A percentile compares a stretch with the other conserved stretches of the same genome.
phyloP scores from a whole-genome alignment of 1,140 invertebrate species.

The Meteorus sp. region DNA sequence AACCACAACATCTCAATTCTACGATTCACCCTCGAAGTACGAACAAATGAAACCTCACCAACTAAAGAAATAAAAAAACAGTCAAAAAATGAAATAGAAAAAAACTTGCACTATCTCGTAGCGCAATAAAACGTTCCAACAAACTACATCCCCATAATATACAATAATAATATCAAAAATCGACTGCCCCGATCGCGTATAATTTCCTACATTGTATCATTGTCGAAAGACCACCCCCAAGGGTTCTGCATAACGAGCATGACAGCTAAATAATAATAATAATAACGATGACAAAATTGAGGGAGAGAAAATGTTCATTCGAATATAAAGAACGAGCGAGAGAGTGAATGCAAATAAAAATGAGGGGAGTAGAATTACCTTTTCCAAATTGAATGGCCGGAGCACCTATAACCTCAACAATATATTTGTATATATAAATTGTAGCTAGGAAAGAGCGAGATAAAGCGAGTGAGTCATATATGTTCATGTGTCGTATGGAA shows the following conservation, averaged over 20 bases:
- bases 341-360: not conserved
- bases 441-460: not conserved
- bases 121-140: not conserved
- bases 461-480: not conserved
- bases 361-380: slow-evolving; percentile 17
- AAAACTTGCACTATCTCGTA: too few relatives aligned
- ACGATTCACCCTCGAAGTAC: too few relatives aligned
- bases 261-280: too few relatives aligned
- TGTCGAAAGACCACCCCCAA: not conserved
- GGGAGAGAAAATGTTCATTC: too few relatives aligned
- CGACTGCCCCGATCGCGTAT: slow-evolving; percentile 9
- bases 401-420: not conserved
- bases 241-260: slow-evolving; percentile 4
- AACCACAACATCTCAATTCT: too few relatives aligned
- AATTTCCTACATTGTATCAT: slow-evolving; percentile 20
- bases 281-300: too few relatives aligned
- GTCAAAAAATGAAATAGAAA: too few relatives aligned
- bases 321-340: not conserved
- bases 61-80: too few relatives aligned
- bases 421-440: not conserved
- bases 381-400: slow-evolving; percentile 15
- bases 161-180: too few relatives aligned
- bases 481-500: too few relatives aligned
- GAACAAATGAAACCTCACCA: too few relatives aligned
- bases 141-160: too few relatives aligned